phyloP scores from a whole-genome alignment of 2,113 vertebrate species.

The Gallinago media region DNA sequence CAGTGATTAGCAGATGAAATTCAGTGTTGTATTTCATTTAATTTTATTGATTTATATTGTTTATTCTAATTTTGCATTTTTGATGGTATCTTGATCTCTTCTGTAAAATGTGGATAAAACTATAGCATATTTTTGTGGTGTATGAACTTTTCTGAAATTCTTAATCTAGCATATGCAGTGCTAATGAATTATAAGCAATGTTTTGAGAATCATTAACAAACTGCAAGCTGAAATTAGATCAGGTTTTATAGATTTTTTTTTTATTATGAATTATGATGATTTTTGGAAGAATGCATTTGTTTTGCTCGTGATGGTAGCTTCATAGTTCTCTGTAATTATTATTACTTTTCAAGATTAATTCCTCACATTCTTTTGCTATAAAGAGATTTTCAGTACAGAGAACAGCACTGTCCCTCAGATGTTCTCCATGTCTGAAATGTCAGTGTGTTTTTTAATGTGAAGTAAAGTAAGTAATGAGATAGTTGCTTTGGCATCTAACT shows the following conservation, averaged over 20 bases:
- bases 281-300: not conserved
- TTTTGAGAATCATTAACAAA: not conserved
- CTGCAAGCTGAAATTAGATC: not conserved
- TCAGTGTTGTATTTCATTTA: not conserved
- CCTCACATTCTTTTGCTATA: not conserved
- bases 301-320: not conserved
- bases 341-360: not conserved
- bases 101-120: not conserved
- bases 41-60: not conserved
- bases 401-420: constrained; percentile 8
- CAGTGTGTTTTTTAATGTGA: constrained; percentile 10
- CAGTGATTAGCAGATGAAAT: not conserved
- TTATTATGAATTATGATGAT: not conserved
- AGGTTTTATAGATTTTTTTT: not conserved
- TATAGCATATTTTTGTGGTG: not conserved
- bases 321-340: not conserved
- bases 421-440: constrained; percentile 8
- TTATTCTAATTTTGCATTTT: not conserved
- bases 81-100: not conserved
- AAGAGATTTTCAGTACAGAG: not conserved
- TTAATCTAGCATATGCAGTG: not conserved
- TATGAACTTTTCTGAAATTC: not conserved
- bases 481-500: not conserved
- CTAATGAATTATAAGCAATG: not conserved
- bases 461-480: not conserved